Evolutionary conservation across 2,797 vertebrate species (phyloP), one percentile per base, ranked within the genome.

Genomic region (Mus minutoides): DNA sequence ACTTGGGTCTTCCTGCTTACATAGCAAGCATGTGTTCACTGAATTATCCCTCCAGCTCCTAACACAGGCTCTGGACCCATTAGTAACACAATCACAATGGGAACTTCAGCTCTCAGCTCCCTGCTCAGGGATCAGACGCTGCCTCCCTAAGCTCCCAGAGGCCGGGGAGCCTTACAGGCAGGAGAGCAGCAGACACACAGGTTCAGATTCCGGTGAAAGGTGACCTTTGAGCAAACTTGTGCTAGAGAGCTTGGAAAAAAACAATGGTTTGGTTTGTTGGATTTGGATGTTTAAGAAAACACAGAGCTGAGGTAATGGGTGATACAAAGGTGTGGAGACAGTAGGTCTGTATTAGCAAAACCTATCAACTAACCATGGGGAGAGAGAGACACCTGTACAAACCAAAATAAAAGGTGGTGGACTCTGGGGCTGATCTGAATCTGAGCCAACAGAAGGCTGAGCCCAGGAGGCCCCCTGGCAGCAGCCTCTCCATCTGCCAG

Each of bases 161-260:
- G 11, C 40, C 52, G n/a, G n/a, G 9, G 13, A 21, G 34, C 12
- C 37, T 84, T 64, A 5, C 3, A 11, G 34, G 6, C 14, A 43
- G 21, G 58, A 34, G 12, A 46, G 60, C 0, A 10, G 21, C 26
- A 92, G 78, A 67, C 21, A 77, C 76, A 29, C 0, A 2, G n/a
- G 22, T 46, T 78, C 86, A 87, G 37, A 19, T 54, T 78, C 86
- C 80, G 37, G 52, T 88, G 86, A 71, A 26, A 2, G 0, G 67
- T 85, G 94, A 83, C 67, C 78, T 96, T 93, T 87, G 91, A 83
- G 64, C 78, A 80, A 96, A 86, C 46, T 82, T 77, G 46, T 40
- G 54, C 52, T 82, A 58, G 40, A 84, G 49, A 95, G 80, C 31
- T 43, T 86, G 60, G 54, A 46, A 46, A 46, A 91, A 84, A 91